Evolutionary conservation across 2,888 invertebrate species (phyloP), one percentile per base, ranked within the genome.

Genomic region (Pardosa pseudoannulata): DNA sequence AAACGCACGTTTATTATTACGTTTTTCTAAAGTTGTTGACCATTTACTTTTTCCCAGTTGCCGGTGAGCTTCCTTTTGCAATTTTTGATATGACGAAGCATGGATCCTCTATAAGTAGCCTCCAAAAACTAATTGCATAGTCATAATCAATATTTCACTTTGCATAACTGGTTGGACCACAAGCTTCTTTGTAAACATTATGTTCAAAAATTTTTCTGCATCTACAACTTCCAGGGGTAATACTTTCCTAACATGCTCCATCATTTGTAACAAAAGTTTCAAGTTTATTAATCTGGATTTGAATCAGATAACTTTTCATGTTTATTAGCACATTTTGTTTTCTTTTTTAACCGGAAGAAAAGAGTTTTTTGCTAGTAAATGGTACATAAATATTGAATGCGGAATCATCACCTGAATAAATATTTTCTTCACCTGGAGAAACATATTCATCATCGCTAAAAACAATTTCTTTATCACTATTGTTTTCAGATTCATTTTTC

Each of bases 111-210:
- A 56, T 56, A 56, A 7, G 56, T 56, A 56, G 23, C 56, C 56
- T 56, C 16, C 56, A 56, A 5, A 13, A 5, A 56, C 56, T 56
- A 7, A 16, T 7, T 56, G 23, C 16, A 56, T 56, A 19, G 3
- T 56, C 23, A n/a, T n/a, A 56, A 3, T 56, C 56, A 56, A 56
- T 56, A 23, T 16, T 56, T 56, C 56, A 23, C 56, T 56, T 56
- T 23, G 56, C 56, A 13, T 56, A 56, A 56, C 6, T 5, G 56
- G 56, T 56, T 7, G 56, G 56, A 13, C 56, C 16, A 13, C 56
- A 56, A 56, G 56, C 56, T 56, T 7, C 56, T 16, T 56, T 56
- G 3, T 6, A 7, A 7, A 56, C 56, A 56, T 56, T 56, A 16
- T 56, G 16, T 56, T 56, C 16, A 56, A 16, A 3, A 56, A 56